Conservation (phyloP, 2,113 vertebrate genomes). For the Rhegmatorhina hoffmannsi region DNA sequence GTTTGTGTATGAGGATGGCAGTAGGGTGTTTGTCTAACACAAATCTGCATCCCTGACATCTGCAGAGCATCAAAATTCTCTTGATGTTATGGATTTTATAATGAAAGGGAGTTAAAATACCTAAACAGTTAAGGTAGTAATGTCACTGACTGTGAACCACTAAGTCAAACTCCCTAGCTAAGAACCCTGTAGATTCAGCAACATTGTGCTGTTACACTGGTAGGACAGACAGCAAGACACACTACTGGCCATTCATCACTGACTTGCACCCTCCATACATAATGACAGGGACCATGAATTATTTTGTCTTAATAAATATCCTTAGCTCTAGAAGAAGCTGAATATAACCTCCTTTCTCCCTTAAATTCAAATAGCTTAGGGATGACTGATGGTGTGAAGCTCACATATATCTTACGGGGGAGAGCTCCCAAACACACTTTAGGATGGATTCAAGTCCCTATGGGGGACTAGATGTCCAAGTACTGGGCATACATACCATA, state of each 20-base stretch:
- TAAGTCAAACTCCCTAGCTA: background rate
- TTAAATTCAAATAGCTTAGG: background rate
- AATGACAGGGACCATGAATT: background rate
- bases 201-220: background rate
- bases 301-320: background rate
- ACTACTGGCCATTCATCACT: background rate
- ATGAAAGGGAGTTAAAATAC: background rate
- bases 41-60: background rate
- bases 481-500: background rate
- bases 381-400: background rate
- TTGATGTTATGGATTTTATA: background rate
- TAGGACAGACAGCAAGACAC: background rate
- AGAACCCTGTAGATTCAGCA: background rate
- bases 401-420: background rate
- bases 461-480: rapidly evolving
- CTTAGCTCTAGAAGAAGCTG: background rate
- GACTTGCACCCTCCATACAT: background rate
- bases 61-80: background rate
- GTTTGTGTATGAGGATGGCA: background rate
- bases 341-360: background rate
- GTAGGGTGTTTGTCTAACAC: background rate
- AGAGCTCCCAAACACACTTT: background rate
- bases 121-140: background rate
- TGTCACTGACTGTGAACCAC: background rate
- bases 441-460: background rate